Evolutionary conservation across 2,888 invertebrate genomes (phyloP).

Genomic region (Artemia sinica): DNA sequence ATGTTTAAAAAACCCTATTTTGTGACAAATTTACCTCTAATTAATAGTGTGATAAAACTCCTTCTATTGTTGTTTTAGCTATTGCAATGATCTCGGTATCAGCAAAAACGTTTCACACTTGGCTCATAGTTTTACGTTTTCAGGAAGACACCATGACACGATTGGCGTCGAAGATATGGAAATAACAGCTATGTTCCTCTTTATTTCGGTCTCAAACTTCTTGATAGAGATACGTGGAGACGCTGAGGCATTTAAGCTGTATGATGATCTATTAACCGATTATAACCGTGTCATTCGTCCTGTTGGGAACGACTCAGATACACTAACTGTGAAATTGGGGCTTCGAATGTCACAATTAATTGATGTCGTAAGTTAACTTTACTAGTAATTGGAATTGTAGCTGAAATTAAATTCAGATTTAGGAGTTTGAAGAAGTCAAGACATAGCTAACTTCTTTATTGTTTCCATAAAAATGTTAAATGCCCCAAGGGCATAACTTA

Average conservation of each 20-base stretch:
- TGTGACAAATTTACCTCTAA: too few species aligned
- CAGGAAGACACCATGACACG: conserved; percentile 3
- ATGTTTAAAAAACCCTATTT: too few species aligned
- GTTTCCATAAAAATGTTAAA: too few species aligned
- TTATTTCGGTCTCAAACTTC: conserved; percentile 3
- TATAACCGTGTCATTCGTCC: conserved; percentile 90
- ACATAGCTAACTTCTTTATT: too few species aligned
- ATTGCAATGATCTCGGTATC: too few species aligned
- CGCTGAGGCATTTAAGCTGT: conserved; percentile 81
- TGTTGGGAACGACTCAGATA: conserved; percentile 81
- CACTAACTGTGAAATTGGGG: conserved; percentile 86
- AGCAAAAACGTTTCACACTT: too few species aligned
- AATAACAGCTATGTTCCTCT: not conserved
- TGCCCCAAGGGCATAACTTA: too few species aligned
- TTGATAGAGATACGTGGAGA: conserved; percentile 48
- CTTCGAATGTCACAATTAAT: conserved; percentile 74
- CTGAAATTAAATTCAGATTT: too few species aligned
- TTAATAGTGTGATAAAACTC: too few species aligned
- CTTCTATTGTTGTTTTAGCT: too few species aligned
- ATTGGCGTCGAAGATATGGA: conserved; percentile 11
- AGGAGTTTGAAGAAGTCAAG: too few species aligned
- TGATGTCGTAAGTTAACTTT: conserved; percentile 58
- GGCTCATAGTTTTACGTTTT: not conserved
- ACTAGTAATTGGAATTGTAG: too few species aligned
- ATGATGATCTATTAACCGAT: conserved; percentile 83